Conservation (phyloP, 2,888 invertebrate species). For the Bombyx huttoni region DNA sequence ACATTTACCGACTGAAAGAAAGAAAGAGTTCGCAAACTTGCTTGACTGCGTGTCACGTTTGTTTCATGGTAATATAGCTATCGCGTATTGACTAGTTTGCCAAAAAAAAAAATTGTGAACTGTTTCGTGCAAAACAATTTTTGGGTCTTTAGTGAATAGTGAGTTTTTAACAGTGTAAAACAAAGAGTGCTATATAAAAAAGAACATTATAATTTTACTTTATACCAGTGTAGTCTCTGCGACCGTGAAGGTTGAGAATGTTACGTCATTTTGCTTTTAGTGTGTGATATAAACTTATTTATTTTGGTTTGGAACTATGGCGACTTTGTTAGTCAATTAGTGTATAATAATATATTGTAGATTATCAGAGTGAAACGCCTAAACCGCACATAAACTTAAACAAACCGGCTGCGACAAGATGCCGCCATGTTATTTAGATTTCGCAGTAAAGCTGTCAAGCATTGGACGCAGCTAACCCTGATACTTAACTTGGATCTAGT, state of each 20-base stretch:
- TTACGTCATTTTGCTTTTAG: conserved; percentile 68
- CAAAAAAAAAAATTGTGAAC: conserved; percentile 13
- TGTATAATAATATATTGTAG: conserved; percentile 28
- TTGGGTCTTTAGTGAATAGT: background rate
- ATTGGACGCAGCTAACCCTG: conserved; percentile 47
- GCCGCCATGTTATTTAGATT: conserved; percentile 69
- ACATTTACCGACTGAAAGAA: conserved; percentile 17
- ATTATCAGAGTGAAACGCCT: conserved; percentile 34
- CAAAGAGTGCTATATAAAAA: conserved; percentile 14
- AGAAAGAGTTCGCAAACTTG: conserved; percentile 39
- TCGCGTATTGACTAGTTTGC: conserved; percentile 48
- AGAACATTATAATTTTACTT: conserved; percentile 18
- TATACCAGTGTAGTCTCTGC: conserved; percentile 21
- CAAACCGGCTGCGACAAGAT: conserved; percentile 65
- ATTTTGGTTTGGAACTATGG: conserved; percentile 36
- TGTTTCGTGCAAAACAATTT: conserved; percentile 17
- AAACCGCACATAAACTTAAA: conserved; percentile 34
- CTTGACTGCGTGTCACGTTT: conserved; percentile 73
- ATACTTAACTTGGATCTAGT: conserved; percentile 27
- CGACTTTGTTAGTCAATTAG: conserved; percentile 36
- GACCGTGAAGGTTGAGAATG: conserved; percentile 73
- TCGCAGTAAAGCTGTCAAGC: conserved; percentile 62
- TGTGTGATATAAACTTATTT: conserved; percentile 55
- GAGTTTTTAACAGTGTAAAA: background rate
- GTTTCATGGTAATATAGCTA: conserved; percentile 50